Evolutionary conservation across 30 jellyfish, hydroid and myxozoan species (phyloP).

Genomic region (Turritopsis dohrnii): DNA sequence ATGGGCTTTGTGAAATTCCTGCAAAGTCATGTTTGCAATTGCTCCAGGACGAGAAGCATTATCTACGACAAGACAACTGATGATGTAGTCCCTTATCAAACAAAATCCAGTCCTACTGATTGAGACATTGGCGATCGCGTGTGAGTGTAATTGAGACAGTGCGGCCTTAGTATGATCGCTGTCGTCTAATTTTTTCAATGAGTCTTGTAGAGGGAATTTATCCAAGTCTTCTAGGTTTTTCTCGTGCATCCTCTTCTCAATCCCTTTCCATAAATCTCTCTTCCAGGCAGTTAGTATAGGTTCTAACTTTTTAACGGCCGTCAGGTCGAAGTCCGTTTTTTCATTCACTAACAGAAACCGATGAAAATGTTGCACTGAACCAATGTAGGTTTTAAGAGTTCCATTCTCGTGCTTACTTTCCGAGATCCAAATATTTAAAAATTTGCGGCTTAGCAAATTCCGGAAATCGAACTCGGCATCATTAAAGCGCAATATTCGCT

Average conservation of each 20-base stretch:
- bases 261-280: slow-evolving; percentile 10
- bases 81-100: slow-evolving; percentile 7
- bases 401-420: slow-evolving; percentile 4
- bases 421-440: slow-evolving; percentile 2
- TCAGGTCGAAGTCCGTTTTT: neutral
- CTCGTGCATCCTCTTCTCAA: slow-evolving; percentile 2
- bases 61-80: neutral
- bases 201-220: neutral
- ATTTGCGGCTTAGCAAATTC: neutral
- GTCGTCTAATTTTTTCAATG: neutral
- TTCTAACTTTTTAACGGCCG: neutral
- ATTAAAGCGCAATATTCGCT: neutral
- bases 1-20: slow-evolving; percentile 17
- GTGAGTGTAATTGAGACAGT: neutral
- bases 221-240: slow-evolving; percentile 1
- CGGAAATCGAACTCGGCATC: slow-evolving; percentile 6
- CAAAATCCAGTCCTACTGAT: neutral
- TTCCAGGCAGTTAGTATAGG: slow-evolving; percentile 5
- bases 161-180: neutral
- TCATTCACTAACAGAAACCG: neutral
- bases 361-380: slow-evolving; percentile 7
- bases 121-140: neutral
- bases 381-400: slow-evolving; percentile 5
- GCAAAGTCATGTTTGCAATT: slow-evolving; percentile 26
- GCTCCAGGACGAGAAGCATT: slow-evolving; percentile 36